A percentile compares a stretch with the other conserved stretches of the same genome.
Conservation (phyloP, 2,113 vertebrate genomes). For the Gymnogyps californianus region DNA sequence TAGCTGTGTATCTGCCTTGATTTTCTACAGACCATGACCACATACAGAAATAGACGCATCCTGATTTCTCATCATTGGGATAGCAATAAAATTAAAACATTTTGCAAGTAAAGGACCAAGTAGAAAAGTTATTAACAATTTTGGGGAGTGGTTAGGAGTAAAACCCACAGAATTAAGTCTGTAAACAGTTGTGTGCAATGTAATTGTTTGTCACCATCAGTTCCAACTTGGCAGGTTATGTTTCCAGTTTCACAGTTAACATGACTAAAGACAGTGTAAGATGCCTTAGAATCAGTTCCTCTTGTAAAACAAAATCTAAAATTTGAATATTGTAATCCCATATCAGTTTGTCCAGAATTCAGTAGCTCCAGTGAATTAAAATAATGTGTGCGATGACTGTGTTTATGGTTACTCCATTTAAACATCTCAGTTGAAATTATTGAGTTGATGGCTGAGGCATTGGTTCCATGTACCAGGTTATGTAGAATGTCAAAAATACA, state of each 20-base stretch:
- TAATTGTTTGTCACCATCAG: neutral
- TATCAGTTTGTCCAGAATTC: neutral
- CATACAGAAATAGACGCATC: neutral
- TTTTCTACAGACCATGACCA: neutral
- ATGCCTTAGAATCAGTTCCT: neutral
- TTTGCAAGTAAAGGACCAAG: neutral
- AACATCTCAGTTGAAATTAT: neutral
- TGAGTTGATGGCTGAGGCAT: neutral
- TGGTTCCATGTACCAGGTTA: neutral
- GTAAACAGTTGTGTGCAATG: neutral
- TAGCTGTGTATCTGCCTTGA: neutral
- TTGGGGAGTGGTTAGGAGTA: neutral
- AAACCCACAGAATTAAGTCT: neutral
- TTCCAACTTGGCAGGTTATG: neutral
- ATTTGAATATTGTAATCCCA: neutral
- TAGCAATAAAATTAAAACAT: neutral
- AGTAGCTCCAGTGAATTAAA: neutral
- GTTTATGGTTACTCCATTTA: neutral
- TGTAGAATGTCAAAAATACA: neutral
- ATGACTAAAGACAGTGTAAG: neutral
- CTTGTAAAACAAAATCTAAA: neutral
- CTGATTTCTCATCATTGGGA: neutral
- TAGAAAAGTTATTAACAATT: neutral
- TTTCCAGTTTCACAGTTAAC: neutral
- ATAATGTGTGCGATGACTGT: neutral